Conservation (phyloP, 2,888 invertebrate genomes). For the Lycocerus yunnanus region DNA sequence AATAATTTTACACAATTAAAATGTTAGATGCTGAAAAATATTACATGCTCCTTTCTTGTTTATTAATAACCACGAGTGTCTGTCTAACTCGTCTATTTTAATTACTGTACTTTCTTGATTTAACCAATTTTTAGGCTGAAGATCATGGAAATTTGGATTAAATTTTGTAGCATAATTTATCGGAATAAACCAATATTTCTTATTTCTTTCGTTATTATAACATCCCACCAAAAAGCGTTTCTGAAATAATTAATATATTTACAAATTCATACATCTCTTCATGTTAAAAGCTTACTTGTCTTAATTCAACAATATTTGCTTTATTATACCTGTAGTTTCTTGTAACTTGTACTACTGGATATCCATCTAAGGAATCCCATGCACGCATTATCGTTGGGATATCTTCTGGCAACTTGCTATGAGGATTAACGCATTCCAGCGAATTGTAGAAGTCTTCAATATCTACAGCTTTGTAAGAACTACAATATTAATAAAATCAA, state of each 20-base stretch:
- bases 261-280: neutral
- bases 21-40: neutral
- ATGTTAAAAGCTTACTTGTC: neutral
- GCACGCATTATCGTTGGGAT: neutral
- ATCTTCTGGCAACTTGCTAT: neutral
- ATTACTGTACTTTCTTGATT: neutral
- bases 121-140: conserved; percentile 6
- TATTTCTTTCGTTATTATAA: too few relatives aligned
- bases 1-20: neutral
- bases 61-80: conserved; percentile 5
- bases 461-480: neutral
- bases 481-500: neutral
- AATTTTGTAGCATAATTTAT: neutral
- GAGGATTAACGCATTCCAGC: neutral
- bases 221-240: rapidly evolving
- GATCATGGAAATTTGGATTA: neutral
- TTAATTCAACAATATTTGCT: neutral
- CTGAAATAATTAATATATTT: neutral
- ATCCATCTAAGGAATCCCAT: conserved; percentile 53
- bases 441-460: conserved; percentile 6
- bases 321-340: neutral
- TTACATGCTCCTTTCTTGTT: conserved; percentile 15
- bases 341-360: neutral
- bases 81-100: neutral
- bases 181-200: neutral